Evolutionary conservation across 53 echinoderm and acorn worm genomes (phyloP), one percentile per base, ranked within the genome.

Genomic region (Pentamera pediparva): DNA sequence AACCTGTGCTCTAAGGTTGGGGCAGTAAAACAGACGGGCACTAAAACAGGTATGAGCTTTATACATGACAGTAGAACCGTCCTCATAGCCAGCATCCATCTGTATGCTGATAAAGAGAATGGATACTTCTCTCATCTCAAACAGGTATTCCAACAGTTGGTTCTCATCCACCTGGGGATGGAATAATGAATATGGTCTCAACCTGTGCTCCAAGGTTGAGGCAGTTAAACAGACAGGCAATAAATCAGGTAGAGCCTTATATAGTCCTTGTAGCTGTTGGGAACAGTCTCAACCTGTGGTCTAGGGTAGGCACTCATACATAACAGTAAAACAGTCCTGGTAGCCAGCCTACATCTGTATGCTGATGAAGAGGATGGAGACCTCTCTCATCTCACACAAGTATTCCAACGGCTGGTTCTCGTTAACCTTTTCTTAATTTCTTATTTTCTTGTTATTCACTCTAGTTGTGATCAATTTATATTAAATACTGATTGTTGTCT

Each of bases 321-420:
- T 5, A 24, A 58, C 2, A 47, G 32, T 41, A 39, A n/a, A n/a
- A n/a, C n/a, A n/a, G n/a, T n/a, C n/a, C n/a, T n/a, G n/a, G n/a
- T 84, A 80, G 17, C 80, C 89, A 39, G 85, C 71, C 17, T 89
- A 85, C 70, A 93, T 51, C 22, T 73, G 78, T 20, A 93, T 79
- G 45, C 82, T 93, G 50, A 93, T 93, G 80, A 93, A 93, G n/a
- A 93, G 81, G 31, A 87, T 78, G 15, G 93, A 83, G 22, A 86
- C 87, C 47, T 93, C 89, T n/a, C 54, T 77, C 84, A 90, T 86
- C 87, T 93, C 93, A 78, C 89, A 89, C 8, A 93, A 79, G 59
- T 93, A 93, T 60, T 93, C 93, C 61, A 93, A 75, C 10, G 93
- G 89, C 56, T 93, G 93, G 56, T 89, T 78, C 54, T 61, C 61